Base-by-base conservation (phyloP, 1,140 invertebrate genomes). In the Mamestra configurata region DNA sequence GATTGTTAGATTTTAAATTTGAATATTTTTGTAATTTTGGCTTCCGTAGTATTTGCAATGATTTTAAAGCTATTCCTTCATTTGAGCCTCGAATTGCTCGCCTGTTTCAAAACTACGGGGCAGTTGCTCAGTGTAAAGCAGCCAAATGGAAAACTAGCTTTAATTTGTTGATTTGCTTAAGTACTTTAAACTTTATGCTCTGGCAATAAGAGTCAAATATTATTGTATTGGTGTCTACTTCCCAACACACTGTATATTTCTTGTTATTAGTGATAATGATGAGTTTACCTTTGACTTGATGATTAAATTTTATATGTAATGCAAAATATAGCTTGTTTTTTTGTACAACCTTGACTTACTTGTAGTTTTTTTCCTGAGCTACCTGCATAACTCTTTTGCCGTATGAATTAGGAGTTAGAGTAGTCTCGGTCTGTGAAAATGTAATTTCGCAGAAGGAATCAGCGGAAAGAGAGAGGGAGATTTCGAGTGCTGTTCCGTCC, bases 291-390 rank as follows among this genome's bases (percentile, higher is more conserved):
- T 89, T 87, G 85, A 92, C 85, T 91, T 86, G 86, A 90, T 84
- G 87, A 93, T 93, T 92, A 94, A 93, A 92, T 93, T 92, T 94
- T 94, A 90, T 94, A 94, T 90, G 79, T 88, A 90, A 88, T 82
- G 79, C 84, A 87, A 80, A 64, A 77, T 27, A 15, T 46, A 10
- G 6, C 8, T 77, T 83, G 20, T 87, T 88, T 88, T 84, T 83
- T 87, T 88, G 79, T 0, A 20, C 5, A 13, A 27, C n/a, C 8
- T 4, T 18, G 3, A 46, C 11, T 1, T 53, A 22, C 51, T 18
- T 53, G 4, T n/a, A n/a, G n/a, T n/a, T n/a, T n/a, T n/a, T n/a
- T n/a, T n/a, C n/a, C n/a, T n/a, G 13, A 7, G 15, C 15, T 51
- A 51, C n/a, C 3, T 51, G 3, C 0, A 51, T 51, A n/a, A n/a